These are phyloP conservation scores for Camponotus floridanus DNA, from an alignment of 1,140 invertebrate genomes.

Conservation along the genomic window DNA sequence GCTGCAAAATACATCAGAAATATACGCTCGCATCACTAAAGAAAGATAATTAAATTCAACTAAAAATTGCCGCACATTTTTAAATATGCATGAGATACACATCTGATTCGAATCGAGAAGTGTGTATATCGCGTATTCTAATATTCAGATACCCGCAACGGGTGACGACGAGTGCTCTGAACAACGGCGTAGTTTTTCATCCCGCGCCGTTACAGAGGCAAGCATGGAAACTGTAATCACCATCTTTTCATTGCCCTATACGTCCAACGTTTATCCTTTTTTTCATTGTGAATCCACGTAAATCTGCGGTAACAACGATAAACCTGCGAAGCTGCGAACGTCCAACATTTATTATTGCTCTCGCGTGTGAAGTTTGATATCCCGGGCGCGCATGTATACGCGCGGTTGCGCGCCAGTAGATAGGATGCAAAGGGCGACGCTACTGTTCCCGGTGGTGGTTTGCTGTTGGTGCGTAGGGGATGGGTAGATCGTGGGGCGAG, in stretches of 20 bases:
- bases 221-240: constrained; percentile 68
- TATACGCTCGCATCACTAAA: background rate
- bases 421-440: constrained; percentile 73
- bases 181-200: constrained; percentile 71
- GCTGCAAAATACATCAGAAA: background rate
- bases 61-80: background rate
- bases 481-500: constrained; percentile 71
- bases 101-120: background rate
- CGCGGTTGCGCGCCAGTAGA: constrained; percentile 67
- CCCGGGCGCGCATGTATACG: constrained; percentile 71
- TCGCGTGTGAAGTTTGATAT: constrained; percentile 82
- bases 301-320: constrained; percentile 76
- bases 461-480: constrained; percentile 68
- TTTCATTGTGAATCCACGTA: constrained; percentile 70
- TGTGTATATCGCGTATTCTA: background rate
- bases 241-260: constrained; percentile 65
- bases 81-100: background rate
- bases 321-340: constrained; percentile 77
- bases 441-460: constrained; percentile 68
- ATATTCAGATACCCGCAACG: background rate
- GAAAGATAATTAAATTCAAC: background rate
- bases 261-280: constrained; percentile 57
- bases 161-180: background rate
- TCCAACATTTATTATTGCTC: constrained; percentile 79
- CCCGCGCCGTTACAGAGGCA: constrained; percentile 12